These are phyloP conservation scores for Oplegnathus fasciatus DNA, from an alignment of 2,113 vertebrate genomes.

Conservation along the genomic window DNA sequence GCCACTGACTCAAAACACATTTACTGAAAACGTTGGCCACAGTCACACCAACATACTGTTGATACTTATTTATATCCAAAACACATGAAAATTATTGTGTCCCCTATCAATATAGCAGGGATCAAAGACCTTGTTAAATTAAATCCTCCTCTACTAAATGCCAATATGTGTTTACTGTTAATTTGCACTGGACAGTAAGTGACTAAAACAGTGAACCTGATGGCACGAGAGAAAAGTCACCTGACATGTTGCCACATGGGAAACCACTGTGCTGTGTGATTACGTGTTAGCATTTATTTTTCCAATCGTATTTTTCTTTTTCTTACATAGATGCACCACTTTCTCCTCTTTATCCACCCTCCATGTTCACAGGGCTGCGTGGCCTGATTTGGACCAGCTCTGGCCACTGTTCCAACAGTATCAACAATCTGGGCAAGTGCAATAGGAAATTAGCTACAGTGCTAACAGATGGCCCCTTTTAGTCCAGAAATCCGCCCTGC, in stretches of 20 bases:
- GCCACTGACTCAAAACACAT: slow-evolving; percentile 19
- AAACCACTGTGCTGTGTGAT: not conserved
- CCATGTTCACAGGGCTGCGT: not conserved
- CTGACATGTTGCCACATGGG: not conserved
- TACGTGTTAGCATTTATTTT: not conserved
- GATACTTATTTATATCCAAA: slow-evolving; percentile 65
- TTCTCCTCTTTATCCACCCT: not conserved
- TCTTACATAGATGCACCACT: not conserved
- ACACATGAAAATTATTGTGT: slow-evolving; percentile 34
- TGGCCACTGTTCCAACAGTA: slow-evolving; percentile 38
- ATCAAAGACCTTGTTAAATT: slow-evolving; percentile 44
- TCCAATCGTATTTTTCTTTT: too few species aligned
- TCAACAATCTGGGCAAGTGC: slow-evolving; percentile 61
- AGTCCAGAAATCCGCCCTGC: slow-evolving; percentile 69
- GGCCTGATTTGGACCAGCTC: slow-evolving; percentile 25
- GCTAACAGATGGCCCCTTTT: slow-evolving; percentile 78
- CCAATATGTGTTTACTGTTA: slow-evolving; percentile 58
- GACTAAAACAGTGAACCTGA: slow-evolving; percentile 9
- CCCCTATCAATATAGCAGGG: slow-evolving; percentile 1
- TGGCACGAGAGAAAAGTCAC: not conserved
- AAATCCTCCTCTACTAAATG: slow-evolving; percentile 37
- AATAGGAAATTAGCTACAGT: slow-evolving; percentile 73
- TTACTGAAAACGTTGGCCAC: slow-evolving; percentile 3
- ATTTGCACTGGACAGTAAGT: slow-evolving; percentile 10
- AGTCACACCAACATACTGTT: slow-evolving; percentile 39